Evolutionary conservation across 2,797 vertebrate species (phyloP), one percentile per base, ranked within the genome.

Genomic region (Staurois parvus): DNA sequence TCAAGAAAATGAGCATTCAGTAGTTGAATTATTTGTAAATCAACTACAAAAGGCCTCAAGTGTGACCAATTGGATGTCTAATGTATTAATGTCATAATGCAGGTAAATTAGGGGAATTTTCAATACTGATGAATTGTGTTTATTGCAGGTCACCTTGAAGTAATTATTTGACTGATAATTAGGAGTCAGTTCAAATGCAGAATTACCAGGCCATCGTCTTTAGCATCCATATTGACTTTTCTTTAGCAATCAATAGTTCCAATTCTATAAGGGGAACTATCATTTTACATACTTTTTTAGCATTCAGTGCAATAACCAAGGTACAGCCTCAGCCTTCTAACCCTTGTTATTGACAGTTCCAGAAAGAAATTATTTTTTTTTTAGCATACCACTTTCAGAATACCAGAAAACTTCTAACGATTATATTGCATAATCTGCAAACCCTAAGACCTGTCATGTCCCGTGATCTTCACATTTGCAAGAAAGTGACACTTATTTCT

Each of bases 111-210:
- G 37, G 48, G 26, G 32, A 19, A 32, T 17, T 72, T 72, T 66
- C 68, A 84, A 48, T 45, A 64, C 40, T 48, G 70, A 67, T 84
- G 24, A 62, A 67, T 74, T 29, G 66, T 52, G 69, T 17, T 56
- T 28, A 81, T 76, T 81, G 34, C 79, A 72, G 73, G 79, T 86
- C 72, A 86, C 84, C 79, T 86, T 82, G 78, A 69, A 76, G 34
- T 62, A 85, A 81, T 81, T 62, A 80, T 70, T 80, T 42, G 19
- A 48, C 4, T 7, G n/a, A 42, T 73, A 66, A 76, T 72, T n/a
- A 64, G n/a, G 10, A 30, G 72, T 81, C 32, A 69, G 28, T 76
- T 69, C 9, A 81, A 42, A 42, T 12, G 72, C 42, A 45, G 26
- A 42, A 62, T 85, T 82, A 59, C 79, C 11, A 52, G n/a, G 67